Evolutionary conservation across 2,113 vertebrate genomes (phyloP), one percentile per base, ranked within the genome.

Genomic region (Dipodomys merriami): DNA sequence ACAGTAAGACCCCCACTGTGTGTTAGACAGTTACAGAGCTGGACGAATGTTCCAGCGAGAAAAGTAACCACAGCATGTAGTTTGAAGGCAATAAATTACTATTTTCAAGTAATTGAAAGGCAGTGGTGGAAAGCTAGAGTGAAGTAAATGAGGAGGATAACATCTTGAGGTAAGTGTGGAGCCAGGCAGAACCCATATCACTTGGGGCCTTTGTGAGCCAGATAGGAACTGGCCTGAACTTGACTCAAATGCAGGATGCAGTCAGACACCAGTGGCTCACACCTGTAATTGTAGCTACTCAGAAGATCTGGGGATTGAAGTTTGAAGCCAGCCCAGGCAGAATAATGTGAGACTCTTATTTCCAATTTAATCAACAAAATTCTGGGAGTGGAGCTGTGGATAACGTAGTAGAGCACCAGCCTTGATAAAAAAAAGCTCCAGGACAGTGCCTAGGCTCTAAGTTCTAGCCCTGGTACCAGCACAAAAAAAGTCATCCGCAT

Each of bases 31-130:
- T 16, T 57, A 72, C 39, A 89, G 60, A 65, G 29, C 71, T 29
- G 2, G 8, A 25, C 85, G 79, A 88, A 30, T 76, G 67, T 80
- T 88, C 74, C 9, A 72, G 85, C 30, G 4, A 80, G 79, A 79
- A 79, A 71, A 86, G 79, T 53, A 92, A 57, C 19, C 13, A 77
- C 53, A 72, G 12, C 53, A 25, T 87, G 29, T 77, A 71, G 65
- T 72, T 39, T 25, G 77, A 19, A 33, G 30, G 29, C 23, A 73
- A 25, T n/a, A 67, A 71, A 29, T 77, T n/a, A 10, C 68, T 81
- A 29, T 18, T 92, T 88, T 80, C 90, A 44, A 95, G 46, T 69
- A 90, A 57, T 62, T 80, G 60, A 62, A 94, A 77, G 12, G 33
- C 76, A 68, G 49, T 30, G 39, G 22, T 46, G 2, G 23, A 49